A percentile compares a stretch with the other conserved stretches of the same genome.
Evolutionary conservation across 2,113 vertebrate genomes (phyloP).

Genomic region (Fulica atra): DNA sequence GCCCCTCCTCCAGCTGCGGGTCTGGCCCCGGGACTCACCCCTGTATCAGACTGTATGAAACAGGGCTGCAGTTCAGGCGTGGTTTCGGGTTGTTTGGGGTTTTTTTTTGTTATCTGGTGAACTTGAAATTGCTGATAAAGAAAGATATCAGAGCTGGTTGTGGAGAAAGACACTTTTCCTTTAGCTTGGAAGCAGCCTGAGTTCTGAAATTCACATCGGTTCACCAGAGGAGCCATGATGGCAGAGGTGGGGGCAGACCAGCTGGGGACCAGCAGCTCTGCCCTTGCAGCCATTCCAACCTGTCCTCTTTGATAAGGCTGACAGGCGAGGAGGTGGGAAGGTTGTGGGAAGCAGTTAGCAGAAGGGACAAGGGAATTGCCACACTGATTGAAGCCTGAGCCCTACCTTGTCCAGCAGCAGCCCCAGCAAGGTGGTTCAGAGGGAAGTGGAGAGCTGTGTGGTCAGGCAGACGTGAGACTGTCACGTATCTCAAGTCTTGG

Average conservation of each 20-base stretch:
- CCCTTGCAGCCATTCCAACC: background rate
- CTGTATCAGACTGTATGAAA: accelerated
- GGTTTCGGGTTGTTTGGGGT: no score
- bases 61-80: background rate
- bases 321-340: background rate
- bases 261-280: background rate
- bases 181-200: background rate
- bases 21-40: background rate
- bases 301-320: background rate
- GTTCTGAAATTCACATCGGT: background rate
- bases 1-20: background rate
- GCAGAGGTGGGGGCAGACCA: background rate
- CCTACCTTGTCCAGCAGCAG: background rate
- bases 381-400: background rate
- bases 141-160: background rate
- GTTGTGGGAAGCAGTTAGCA: background rate
- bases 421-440: background rate
- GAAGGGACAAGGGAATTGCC: background rate
- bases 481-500: background rate
- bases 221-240: background rate
- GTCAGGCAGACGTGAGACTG: background rate
- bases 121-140: background rate
- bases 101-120: background rate
- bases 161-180: background rate
- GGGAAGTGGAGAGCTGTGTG: accelerated